Evolutionary conservation across 2,113 vertebrate genomes (phyloP).

Genomic region (Scopus umbretta): DNA sequence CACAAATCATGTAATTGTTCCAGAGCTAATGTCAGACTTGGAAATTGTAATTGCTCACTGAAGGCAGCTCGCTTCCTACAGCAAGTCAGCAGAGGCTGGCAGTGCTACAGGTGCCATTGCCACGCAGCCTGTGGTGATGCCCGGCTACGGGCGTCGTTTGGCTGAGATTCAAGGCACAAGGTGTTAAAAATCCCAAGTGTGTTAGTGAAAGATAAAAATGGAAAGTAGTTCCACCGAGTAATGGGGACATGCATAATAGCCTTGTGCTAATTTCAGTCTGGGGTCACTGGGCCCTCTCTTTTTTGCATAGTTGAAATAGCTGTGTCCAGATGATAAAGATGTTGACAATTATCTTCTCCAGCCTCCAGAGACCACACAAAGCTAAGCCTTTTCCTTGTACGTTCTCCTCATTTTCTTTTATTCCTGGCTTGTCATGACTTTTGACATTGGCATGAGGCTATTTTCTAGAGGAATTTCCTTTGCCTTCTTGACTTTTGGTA

Average conservation of each 20-base stretch:
- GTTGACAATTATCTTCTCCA: slow-evolving; percentile 21
- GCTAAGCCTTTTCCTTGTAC: slow-evolving; percentile 5
- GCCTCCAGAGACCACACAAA: slow-evolving; percentile 32
- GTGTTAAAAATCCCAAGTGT: not conserved
- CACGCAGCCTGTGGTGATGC: not conserved
- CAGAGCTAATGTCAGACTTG: not conserved
- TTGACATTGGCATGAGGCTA: not conserved
- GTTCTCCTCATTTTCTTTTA: slow-evolving; percentile 10
- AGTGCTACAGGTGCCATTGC: not conserved
- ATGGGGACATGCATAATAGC: not conserved
- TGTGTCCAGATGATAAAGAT: slow-evolving; percentile 39
- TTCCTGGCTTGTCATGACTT: not conserved
- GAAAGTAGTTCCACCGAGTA: not conserved
- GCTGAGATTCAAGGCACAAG: not conserved
- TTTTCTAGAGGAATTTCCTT: slow-evolving; percentile 16
- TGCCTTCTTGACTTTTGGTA: not conserved
- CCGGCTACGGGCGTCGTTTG: not conserved
- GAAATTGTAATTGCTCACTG: not conserved
- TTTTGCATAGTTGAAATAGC: slow-evolving; percentile 18
- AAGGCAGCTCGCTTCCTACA: not conserved
- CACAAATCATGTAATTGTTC: not conserved
- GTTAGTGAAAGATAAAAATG: slow-evolving; percentile 10
- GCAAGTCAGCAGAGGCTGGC: not conserved
- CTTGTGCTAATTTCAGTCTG: slow-evolving; percentile 6
- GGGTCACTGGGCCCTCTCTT: not conserved